Evolutionary conservation across 2,888 invertebrate genomes (phyloP).

Genomic region (Pasiphila rectangulata): DNA sequence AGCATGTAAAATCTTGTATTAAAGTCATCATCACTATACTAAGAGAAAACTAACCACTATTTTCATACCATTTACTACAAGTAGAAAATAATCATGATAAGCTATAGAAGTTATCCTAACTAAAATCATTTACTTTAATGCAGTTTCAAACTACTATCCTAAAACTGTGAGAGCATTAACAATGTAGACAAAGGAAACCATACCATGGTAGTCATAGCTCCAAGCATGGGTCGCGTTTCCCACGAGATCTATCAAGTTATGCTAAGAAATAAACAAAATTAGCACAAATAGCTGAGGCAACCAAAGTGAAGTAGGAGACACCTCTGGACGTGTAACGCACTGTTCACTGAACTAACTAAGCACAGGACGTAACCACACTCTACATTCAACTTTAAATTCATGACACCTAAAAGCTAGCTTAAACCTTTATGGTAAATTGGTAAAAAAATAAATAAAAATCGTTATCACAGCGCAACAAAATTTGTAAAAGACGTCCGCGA

Average conservation of each 20-base stretch:
- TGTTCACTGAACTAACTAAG: slow-evolving; percentile 74
- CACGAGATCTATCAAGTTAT: slow-evolving; percentile 64
- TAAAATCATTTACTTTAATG: slow-evolving; percentile 45
- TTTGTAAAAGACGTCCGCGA: slow-evolving; percentile 61
- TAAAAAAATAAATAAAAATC: slow-evolving; percentile 47
- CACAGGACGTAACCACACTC: slow-evolving; percentile 70
- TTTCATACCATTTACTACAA: slow-evolving; percentile 26
- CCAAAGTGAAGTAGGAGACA: slow-evolving; percentile 66
- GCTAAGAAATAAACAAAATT: slow-evolving; percentile 50
- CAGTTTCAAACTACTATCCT: slow-evolving; percentile 56
- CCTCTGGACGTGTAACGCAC: slow-evolving; percentile 65
- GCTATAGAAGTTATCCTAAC: slow-evolving; percentile 21
- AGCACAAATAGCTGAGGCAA: slow-evolving; percentile 65
- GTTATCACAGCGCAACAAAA: slow-evolving; percentile 64
- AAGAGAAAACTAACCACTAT: slow-evolving; percentile 22
- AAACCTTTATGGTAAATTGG: slow-evolving; percentile 41
- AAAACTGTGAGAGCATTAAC: slow-evolving; percentile 57
- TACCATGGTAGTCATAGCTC: slow-evolving; percentile 81
- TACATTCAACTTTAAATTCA: slow-evolving; percentile 35
- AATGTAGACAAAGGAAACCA: slow-evolving; percentile 80
- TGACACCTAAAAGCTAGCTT: slow-evolving; percentile 46
- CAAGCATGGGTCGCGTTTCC: slow-evolving; percentile 79
- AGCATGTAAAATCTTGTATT: slow-evolving; percentile 24
- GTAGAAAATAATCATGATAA: slow-evolving; percentile 21
- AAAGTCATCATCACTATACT: slow-evolving; percentile 18